Evolutionary conservation across 2,888 invertebrate genomes (phyloP).

Genomic region (Melikaiella ostensackeni): DNA sequence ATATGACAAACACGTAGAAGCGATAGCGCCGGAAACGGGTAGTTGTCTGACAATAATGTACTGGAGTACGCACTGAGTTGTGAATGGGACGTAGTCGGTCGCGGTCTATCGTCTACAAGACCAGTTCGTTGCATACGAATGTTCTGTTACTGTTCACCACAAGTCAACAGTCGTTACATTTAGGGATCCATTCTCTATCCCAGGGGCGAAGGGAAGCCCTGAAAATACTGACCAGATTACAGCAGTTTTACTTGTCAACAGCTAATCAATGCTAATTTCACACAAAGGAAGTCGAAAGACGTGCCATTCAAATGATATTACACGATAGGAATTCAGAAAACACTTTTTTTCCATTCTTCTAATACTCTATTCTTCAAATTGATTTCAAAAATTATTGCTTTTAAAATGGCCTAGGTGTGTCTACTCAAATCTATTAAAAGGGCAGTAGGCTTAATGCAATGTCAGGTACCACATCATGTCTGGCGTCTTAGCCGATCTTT

Average conservation of each 20-base stretch:
- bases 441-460: no score
- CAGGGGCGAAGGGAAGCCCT: not conserved
- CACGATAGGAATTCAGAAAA: slow-evolving; percentile 35
- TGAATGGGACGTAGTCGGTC: slow-evolving; percentile 63
- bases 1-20: slow-evolving; percentile 74
- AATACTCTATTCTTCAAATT: not conserved
- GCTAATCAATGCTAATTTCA: slow-evolving; percentile 47
- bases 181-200: slow-evolving; percentile 35
- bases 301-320: slow-evolving; percentile 17
- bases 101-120: slow-evolving; percentile 61
- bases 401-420: not conserved
- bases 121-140: slow-evolving; percentile 66
- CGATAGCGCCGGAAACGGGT: slow-evolving; percentile 73
- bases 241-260: slow-evolving; percentile 51
- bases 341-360: slow-evolving; percentile 19
- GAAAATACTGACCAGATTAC: slow-evolving; percentile 46
- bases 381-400: not conserved
- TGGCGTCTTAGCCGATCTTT: no score
- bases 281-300: slow-evolving; percentile 32
- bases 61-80: slow-evolving; percentile 69
- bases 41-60: slow-evolving; percentile 75
- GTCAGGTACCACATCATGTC: no score
- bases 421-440: no score
- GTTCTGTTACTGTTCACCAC: slow-evolving; percentile 54
- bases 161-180: slow-evolving; percentile 53